Conservation (phyloP, 2,888 invertebrate species). For the Lordiphosa fenestrarum region DNA sequence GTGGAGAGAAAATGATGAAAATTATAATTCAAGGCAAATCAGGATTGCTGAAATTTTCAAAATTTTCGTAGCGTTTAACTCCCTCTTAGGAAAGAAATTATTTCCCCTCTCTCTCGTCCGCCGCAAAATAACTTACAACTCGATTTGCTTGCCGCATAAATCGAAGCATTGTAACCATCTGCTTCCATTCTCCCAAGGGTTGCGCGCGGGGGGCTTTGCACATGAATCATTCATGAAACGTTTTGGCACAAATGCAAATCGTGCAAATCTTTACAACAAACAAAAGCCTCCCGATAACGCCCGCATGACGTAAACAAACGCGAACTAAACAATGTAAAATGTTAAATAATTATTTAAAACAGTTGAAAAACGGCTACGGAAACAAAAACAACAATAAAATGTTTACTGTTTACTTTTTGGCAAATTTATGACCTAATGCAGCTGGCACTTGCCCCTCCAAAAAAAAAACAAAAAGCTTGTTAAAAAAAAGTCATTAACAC, state of each 20-base stretch:
- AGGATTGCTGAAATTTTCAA: too few relatives aligned
- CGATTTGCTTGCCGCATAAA: too few relatives aligned
- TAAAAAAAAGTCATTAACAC: conserved; percentile 3
- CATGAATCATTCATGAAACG: conserved; percentile 70
- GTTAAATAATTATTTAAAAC: conserved; percentile 68
- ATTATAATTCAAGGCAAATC: too few relatives aligned
- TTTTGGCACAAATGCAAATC: conserved; percentile 71
- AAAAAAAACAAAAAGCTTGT: neutral
- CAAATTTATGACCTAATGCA: conserved; percentile 67
- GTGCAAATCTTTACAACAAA: conserved; percentile 67
- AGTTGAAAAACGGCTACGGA: conserved; percentile 22
- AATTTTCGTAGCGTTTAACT: too few relatives aligned
- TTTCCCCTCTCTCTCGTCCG: too few relatives aligned
- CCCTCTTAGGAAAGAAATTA: too few relatives aligned
- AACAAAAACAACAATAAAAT: conserved; percentile 47
- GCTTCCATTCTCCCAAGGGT: neutral
- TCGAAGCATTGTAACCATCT: too few relatives aligned
- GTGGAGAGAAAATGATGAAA: too few relatives aligned
- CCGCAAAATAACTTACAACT: too few relatives aligned
- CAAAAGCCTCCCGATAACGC: conserved; percentile 40
- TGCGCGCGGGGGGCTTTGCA: conserved; percentile 32
- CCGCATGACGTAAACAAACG: conserved; percentile 40
- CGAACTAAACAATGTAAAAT: conserved; percentile 70
- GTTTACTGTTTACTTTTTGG: conserved; percentile 67
- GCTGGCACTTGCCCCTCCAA: conserved; percentile 28